These are phyloP conservation scores for Drosophila pseudoananassae DNA, from an alignment of 1,140 invertebrate genomes.

Conservation along the genomic window DNA sequence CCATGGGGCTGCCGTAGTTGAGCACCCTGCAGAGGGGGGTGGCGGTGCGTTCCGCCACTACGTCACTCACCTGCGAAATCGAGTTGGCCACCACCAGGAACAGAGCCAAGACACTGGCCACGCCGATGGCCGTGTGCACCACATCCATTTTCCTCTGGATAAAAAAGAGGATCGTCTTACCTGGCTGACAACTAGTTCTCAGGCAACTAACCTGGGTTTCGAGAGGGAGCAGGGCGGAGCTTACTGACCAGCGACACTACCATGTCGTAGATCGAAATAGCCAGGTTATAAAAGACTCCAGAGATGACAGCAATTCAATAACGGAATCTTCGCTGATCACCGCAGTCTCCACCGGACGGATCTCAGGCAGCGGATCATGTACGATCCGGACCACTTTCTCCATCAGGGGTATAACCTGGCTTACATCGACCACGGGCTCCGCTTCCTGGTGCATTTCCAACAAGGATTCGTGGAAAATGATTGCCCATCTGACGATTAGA, in stretches of 20 bases:
- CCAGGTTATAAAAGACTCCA: background rate
- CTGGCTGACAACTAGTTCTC: conserved; percentile 2
- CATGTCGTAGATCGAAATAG: background rate
- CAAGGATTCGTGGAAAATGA: conserved; percentile 27
- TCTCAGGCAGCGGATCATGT: background rate
- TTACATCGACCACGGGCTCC: conserved; percentile 16
- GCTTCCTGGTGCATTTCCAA: background rate
- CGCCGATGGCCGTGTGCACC: conserved; percentile 38
- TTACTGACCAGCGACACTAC: conserved; percentile 1
- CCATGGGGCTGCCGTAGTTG: background rate
- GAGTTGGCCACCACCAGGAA: conserved; percentile 10
- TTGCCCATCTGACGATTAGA: background rate
- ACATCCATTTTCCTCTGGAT: conserved; percentile 16
- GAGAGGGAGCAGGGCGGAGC: too few relatives aligned
- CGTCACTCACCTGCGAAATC: background rate
- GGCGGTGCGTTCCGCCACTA: conserved; percentile 12
- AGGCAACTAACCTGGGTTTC: background rate
- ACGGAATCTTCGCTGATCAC: conserved; percentile 9
- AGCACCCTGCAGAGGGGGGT: conserved; percentile 7
- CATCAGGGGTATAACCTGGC: background rate
- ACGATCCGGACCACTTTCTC: conserved; percentile 1
- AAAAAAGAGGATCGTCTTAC: background rate
- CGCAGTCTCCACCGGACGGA: background rate
- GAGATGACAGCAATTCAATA: background rate
- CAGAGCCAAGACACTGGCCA: conserved; percentile 36